Percentiles rank a stretch among this genome's conserved stretches.
These are phyloP conservation scores for Antheraea assamensis DNA, from an alignment of 2,888 invertebrate genomes.

Conservation along the genomic window DNA sequence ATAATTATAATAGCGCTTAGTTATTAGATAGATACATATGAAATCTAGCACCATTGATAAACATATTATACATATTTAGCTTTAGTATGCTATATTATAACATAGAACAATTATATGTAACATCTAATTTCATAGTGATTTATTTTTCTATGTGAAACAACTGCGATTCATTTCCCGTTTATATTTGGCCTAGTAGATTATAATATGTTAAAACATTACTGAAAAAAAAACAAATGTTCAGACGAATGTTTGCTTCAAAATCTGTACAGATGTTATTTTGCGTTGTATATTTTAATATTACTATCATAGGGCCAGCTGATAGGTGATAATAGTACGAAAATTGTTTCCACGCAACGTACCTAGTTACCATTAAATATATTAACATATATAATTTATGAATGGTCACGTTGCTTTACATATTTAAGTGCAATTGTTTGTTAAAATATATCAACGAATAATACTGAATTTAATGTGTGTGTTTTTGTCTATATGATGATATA, in stretches of 20 bases:
- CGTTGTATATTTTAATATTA: background rate
- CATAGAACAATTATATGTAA: background rate
- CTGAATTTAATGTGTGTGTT: background rate
- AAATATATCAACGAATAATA: conserved; percentile 12
- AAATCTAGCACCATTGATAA: background rate
- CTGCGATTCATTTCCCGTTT: background rate
- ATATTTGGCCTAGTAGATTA: background rate
- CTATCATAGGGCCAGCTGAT: background rate
- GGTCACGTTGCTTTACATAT: background rate
- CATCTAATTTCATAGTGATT: background rate
- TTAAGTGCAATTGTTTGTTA: conserved; percentile 6
- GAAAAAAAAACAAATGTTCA: too few species aligned
- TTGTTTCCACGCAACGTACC: background rate
- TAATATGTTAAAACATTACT: background rate
- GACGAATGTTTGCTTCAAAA: background rate
- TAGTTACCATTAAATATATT: conserved; percentile 5
- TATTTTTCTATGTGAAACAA: background rate
- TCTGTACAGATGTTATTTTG: background rate
- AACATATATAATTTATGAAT: background rate
- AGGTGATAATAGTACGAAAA: background rate
- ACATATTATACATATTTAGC: background rate
- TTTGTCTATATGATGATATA: background rate
- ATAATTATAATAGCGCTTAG: background rate
- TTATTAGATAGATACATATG: background rate
- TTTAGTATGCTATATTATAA: background rate